Percentiles rank a stretch among this genome's conserved stretches.
Conservation (phyloP, 2,113 vertebrate species). For the Setophaga kirtlandii region DNA sequence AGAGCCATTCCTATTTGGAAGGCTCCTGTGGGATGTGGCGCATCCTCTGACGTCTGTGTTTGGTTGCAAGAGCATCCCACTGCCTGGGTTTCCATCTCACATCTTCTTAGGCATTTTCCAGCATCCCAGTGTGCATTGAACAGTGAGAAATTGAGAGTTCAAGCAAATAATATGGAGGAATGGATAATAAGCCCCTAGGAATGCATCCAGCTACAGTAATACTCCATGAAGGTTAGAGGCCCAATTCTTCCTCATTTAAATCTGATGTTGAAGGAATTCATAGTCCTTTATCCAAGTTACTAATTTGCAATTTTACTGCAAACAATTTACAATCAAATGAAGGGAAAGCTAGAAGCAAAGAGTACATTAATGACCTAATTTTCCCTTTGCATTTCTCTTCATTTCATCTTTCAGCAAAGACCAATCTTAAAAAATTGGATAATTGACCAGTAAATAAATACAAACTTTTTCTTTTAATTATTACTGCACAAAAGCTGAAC, state of each 20-base stretch:
- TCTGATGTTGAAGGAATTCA: slow-evolving; percentile 48
- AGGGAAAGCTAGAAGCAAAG: slow-evolving; percentile 64
- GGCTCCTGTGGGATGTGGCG: background rate
- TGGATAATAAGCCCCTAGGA: slow-evolving; percentile 52
- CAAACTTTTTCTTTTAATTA: slow-evolving; percentile 31
- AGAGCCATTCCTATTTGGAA: background rate
- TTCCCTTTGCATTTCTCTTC: slow-evolving; percentile 54
- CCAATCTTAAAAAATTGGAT: slow-evolving; percentile 36
- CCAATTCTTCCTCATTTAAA: slow-evolving; percentile 42
- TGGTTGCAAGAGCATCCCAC: background rate
- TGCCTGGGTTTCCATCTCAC: slow-evolving; percentile 4
- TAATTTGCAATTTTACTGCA: slow-evolving; percentile 41
- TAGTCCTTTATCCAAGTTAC: slow-evolving; percentile 11
- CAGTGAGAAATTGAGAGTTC: slow-evolving; percentile 69
- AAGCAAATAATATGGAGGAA: slow-evolving; percentile 62
- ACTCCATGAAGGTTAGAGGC: slow-evolving; percentile 54
- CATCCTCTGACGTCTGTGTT: background rate
- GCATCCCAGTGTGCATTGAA: slow-evolving; percentile 44
- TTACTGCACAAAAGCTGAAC: background rate
- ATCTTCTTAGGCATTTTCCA: slow-evolving; percentile 31
- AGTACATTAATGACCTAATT: slow-evolving; percentile 52
- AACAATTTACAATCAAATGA: slow-evolving; percentile 71
- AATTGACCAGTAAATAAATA: slow-evolving; percentile 59
- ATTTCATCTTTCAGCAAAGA: slow-evolving; percentile 55
- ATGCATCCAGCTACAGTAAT: background rate